Conservation (phyloP, 2,113 vertebrate species). For the Oncorhynchus tshawytscha region DNA sequence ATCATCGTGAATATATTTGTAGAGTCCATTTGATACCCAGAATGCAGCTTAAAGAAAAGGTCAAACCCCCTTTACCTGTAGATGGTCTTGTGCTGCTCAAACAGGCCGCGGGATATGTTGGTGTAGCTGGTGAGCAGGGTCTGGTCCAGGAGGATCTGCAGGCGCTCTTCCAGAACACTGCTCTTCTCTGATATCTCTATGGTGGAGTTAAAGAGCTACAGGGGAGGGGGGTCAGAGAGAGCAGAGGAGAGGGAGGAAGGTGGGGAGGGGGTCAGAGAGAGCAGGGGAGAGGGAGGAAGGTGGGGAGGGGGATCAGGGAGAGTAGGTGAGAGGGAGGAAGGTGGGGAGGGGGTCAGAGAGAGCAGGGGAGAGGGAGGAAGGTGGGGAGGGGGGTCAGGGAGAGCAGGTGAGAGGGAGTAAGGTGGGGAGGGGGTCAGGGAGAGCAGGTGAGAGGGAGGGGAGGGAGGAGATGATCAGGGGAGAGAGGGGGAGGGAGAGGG, state of each 20-base stretch:
- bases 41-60: no score
- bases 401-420: accelerated
- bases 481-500: no score
- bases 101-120: constrained; percentile 75
- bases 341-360: accelerated
- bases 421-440: no score
- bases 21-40: no score
- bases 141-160: constrained; percentile 70
- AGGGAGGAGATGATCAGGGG: no score
- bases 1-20: no score
- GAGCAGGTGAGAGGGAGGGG: no score
- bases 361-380: accelerated
- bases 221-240: not conserved
- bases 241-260: not conserved
- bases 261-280: accelerated
- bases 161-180: constrained; percentile 62
- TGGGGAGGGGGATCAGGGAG: accelerated
- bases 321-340: accelerated
- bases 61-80: constrained; percentile 40
- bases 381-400: accelerated
- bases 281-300: accelerated
- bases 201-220: constrained; percentile 78
- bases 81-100: constrained; percentile 79
- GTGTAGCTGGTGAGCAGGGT: constrained; percentile 71
- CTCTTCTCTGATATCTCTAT: constrained; percentile 71